Base-by-base conservation (phyloP, 2,797 vertebrate species). In the Rhinophrynus dorsalis region DNA sequence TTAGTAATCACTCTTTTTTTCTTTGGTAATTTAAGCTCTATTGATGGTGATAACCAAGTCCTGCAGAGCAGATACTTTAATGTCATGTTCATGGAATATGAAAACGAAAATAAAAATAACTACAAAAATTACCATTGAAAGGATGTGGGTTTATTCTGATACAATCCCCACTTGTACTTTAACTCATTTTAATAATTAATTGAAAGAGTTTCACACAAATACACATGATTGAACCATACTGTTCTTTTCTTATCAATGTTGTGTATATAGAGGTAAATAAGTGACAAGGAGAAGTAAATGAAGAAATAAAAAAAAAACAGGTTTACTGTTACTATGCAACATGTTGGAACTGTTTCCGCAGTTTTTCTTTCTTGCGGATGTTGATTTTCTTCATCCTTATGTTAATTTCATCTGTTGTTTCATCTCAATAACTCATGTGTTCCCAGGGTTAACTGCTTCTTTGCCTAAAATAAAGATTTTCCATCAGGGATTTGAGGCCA, bases 161-260 rank as follows among this genome's bases (percentile, higher is more conserved):
- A 9, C 24, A 50, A 26, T 26, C 17, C n/a, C 24, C 24, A 50
- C 24, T 50, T 50, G 47, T 50, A 24, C 47, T 26, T 13, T 11
- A 50, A 27, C 24, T 50, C 47, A 50, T 50, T 50, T 12, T 50
- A 50, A 50, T 26, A 50, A 26, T 50, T 26, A 26, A 50, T 27
- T 27, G 23, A 50, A 47, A 47, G 8, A n/a, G n/a, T n/a, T n/a
- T n/a, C n/a, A n/a, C n/a, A n/a, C n/a, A n/a, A n/a, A n/a, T n/a
- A n/a, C n/a, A n/a, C n/a, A n/a, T n/a, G n/a, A n/a, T n/a, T n/a
- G n/a, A n/a, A n/a, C n/a, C n/a, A n/a, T n/a, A n/a, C n/a, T n/a
- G n/a, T n/a, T n/a, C n/a, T n/a, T n/a, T n/a, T n/a, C n/a, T n/a
- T n/a, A n/a, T n/a, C n/a, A n/a, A n/a, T n/a, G n/a, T n/a, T n/a